Base-by-base conservation (phyloP, 2,888 invertebrate genomes). In the Ischnus inquisitorius region DNA sequence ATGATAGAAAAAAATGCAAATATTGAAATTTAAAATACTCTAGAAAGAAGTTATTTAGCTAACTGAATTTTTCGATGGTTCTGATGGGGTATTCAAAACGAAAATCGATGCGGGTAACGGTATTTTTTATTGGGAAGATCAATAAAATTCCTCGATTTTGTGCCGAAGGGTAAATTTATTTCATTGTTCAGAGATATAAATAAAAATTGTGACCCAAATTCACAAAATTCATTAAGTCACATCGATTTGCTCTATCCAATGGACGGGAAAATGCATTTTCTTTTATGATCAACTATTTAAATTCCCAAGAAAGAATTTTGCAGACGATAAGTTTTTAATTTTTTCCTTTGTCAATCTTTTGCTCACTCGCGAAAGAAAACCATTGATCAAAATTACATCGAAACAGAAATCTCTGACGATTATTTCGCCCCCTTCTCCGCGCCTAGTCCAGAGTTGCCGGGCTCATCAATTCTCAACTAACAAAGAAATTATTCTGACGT, bases 401-500 rank as follows among this genome's bases (percentile, higher is more conserved):
- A 8, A 62, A 34, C 62, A 39, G 10, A 64, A 3, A 28, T 14
- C n/a, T 12, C 28, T 34, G 10, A 39, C 62, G 39, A 64, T 64
- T 64, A 64, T 39, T 22, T 34, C n/a, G n/a, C 10, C 34, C 0
- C 28, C n/a, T 19, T 16, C 19, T 19, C 54, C 8, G 5, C 19
- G 16, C 2, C 6, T n/a, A n/a, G 19, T 48, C 16, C n/a, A 16
- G 54, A 64, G 8, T 8, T 16, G 34, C 16, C 8, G 16, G 25
- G 14, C 62, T 34, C 62, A 64, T 64, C 39, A 39, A 64, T 64
- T 64, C 16, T 39, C 62, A 16, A 64, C 62, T 64, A 64, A 64
- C 62, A 64, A 64, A 64, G 39, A 39, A 64, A 64, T 64, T 64
- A 64, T 64, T 64, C 39, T 5, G 62, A 64, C 62, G 62, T 39